Base-by-base conservation (phyloP, 2,797 vertebrate species). In the Crypturellus tataupa region DNA sequence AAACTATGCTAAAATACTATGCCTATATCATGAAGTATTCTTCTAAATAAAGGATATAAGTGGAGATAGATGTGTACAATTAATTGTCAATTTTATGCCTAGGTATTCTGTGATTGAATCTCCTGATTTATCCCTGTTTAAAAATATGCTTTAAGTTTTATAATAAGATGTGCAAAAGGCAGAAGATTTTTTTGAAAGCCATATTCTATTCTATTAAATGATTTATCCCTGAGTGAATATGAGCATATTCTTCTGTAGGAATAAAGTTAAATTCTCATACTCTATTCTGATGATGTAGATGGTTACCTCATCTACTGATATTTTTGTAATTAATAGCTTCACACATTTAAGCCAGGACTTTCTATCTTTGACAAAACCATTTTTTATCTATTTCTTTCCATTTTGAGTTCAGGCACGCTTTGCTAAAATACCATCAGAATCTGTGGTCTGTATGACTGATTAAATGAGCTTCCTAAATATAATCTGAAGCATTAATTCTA, bases 381-480 rank as follows among this genome's bases (percentile, higher is more conserved):
- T 88, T 89, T 70, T 40, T 1, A 63, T 77, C 27, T 67, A 25
- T 93, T 77, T 85, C 56, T 91, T 94, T 91, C 64, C 19, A 58
- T 85, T 94, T 95, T 51, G 44, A 80, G 7, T 87, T 90, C 59
- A 82, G 58, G 13, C 44, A 70, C n/a, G 85, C 47, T 79, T 91
- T 95, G 80, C 73, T 94, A 85, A 84, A 63, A 87, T 47, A 59
- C n/a, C 76, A 16, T 20, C 78, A 84, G 85, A 93, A 35, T 60
- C 77, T 58, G 11, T 85, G 56, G 25, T 78, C 78, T 92, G 31
- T 93, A 33, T 13, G 75, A 90, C 85, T 85, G 68, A 89, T 92
- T 85, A 95, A 93, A 89, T 53, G 75, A 89, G 3, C 44, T 87
- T 88, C 73, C 95, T 94, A 94, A 96, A 95, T 94, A 95, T 90